phyloP scores from a whole-genome alignment of 2,113 vertebrate genomes.

The Carollia perspicillata region DNA sequence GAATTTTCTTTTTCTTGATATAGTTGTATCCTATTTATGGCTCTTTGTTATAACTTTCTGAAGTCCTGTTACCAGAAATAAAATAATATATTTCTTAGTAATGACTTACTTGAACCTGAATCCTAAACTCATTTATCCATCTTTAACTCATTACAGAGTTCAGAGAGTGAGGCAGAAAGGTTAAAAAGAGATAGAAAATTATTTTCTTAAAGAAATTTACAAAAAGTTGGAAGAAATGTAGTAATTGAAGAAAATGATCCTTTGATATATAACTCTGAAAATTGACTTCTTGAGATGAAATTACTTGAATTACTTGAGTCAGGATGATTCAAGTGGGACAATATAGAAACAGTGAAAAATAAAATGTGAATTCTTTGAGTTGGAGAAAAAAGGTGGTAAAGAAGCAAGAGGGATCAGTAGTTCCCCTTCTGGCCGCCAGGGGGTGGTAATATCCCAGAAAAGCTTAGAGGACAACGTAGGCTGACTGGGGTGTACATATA shows the following conservation, averaged over 20 bases:
- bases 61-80: background rate
- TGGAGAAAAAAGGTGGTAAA: background rate
- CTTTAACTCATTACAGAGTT: background rate
- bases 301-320: background rate
- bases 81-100: background rate
- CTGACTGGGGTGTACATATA: background rate
- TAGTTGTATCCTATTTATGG: background rate
- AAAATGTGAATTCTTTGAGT: background rate
- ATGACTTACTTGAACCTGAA: background rate
- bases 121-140: background rate
- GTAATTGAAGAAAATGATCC: background rate
- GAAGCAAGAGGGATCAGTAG: background rate
- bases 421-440: background rate
- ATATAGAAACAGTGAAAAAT: background rate
- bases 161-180: background rate
- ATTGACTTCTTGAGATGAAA: background rate
- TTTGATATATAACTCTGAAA: background rate
- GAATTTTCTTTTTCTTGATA: background rate
- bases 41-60: background rate
- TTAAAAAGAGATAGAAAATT: background rate
- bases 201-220: slow-evolving; percentile 3
- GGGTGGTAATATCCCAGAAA: background rate
- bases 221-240: background rate
- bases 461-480: background rate
- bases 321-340: background rate